Evolutionary conservation across 2,113 vertebrate genomes (phyloP).

Genomic region (Desmodus rotundus): DNA sequence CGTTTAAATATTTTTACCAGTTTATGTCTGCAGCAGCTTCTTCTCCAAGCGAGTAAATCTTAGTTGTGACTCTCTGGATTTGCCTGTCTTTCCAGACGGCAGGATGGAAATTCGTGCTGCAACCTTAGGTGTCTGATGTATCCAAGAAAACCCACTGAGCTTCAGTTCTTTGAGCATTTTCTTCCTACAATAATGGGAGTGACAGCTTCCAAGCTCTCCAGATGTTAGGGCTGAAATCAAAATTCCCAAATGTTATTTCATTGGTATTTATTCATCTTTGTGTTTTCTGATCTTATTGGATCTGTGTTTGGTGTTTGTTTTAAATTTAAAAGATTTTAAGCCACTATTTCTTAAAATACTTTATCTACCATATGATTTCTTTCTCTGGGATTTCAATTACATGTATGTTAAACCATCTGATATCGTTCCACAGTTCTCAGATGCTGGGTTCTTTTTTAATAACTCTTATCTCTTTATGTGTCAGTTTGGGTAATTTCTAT

Average conservation of each 20-base stretch:
- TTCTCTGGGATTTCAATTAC: neutral
- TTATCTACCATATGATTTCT: neutral
- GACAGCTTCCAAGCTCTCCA: neutral
- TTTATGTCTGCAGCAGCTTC: neutral
- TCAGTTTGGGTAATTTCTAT: neutral
- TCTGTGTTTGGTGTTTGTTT: neutral
- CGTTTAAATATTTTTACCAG: neutral
- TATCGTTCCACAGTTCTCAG: neutral
- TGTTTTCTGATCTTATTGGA: neutral
- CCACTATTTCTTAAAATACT: neutral
- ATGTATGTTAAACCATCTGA: neutral
- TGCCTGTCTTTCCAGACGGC: neutral
- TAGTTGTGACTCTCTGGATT: neutral
- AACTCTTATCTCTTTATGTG: neutral
- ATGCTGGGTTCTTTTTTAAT: neutral
- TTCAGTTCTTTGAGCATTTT: neutral
- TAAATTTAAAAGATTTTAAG: neutral
- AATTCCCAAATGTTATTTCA: neutral
- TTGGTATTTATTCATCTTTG: neutral
- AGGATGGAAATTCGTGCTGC: neutral
- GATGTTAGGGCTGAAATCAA: neutral
- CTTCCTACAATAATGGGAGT: neutral
- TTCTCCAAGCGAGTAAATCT: neutral
- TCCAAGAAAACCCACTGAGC: neutral
- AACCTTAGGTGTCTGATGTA: neutral